Conservation (phyloP, 2,797 vertebrate species). For the Leuciscus waleckii region DNA sequence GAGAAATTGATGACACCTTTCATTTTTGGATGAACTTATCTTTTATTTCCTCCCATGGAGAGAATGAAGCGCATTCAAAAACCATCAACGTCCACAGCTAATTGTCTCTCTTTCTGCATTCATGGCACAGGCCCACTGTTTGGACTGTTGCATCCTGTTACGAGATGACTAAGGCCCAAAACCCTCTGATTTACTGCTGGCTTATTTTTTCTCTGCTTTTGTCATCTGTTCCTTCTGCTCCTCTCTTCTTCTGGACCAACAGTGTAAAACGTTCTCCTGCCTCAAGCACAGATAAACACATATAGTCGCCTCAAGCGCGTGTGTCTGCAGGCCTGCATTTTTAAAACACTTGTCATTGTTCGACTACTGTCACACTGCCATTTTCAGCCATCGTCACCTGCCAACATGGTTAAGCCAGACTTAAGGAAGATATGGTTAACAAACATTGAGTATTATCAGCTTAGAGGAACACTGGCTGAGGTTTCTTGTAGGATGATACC, state of each 20-base stretch:
- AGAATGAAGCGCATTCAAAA: not conserved
- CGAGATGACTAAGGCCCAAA: conserved; percentile 25
- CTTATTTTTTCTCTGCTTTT: not conserved
- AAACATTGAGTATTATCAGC: conserved; percentile 76
- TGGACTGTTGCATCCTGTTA: conserved; percentile 2
- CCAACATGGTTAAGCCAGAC: conserved; percentile 80
- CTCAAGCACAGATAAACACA: conserved; percentile 13
- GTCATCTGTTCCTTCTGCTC: not conserved
- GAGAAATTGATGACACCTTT: not conserved
- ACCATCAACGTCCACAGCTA: not conserved
- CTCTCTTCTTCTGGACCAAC: conserved; percentile 9
- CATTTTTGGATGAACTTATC: not conserved
- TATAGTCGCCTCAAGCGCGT: not conserved
- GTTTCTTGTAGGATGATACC: not conserved
- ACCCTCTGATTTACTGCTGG: conserved; percentile 19
- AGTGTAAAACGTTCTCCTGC: conserved; percentile 5
- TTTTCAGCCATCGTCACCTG: conserved; percentile 81
- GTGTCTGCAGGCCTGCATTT: conserved; percentile 41
- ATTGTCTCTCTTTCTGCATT: conserved; percentile 2
- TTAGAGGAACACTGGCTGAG: conserved; percentile 63
- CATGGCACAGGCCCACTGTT: conserved; percentile 11
- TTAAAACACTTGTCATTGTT: conserved; percentile 42
- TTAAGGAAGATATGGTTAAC: conserved; percentile 77
- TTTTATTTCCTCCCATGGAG: not conserved
- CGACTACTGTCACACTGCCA: conserved; percentile 57